Evolutionary conservation across 1,140 invertebrate genomes (phyloP), one percentile per base, ranked within the genome.

Genomic region (Brachionus manjavacas): DNA sequence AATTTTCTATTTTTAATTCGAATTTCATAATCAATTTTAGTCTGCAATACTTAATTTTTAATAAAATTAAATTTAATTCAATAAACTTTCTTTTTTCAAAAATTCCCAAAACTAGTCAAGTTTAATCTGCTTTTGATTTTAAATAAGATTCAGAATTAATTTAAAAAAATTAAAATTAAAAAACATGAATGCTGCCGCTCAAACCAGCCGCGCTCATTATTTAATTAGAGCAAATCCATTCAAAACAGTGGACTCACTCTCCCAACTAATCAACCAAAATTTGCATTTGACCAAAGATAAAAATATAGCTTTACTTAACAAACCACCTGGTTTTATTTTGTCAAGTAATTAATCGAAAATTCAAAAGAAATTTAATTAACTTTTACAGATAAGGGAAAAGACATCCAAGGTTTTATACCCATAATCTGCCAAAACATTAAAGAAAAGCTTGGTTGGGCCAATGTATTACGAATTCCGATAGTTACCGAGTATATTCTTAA

Each of bases 151-250:
- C 7, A 7, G 4, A 7, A 35, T 35, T 35, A 35, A 35, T 35
- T 46, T 46, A 14, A 14, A 46, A 14, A 46, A 46, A 14, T 46
- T 35, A 2, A 52, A 52, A 52, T 3, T 16, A 52, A 52, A 68
- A 72, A 72, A 72, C 20, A 76, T 76, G 72, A 76, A 76, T 49
- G 12, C 31, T 46, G 41, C 72, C 46, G 43, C 41, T 76, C 39
- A 76, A 49, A 12, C 2, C 46, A 49, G 25, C 20, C 72, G 43
- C 11, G 68, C 35, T 41, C 72, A 76, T 76, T 76, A 76, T 49
- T 23, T 76, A 11, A 3, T 76, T 16, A 1, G 43, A 52, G 39
- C 72, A 8, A 76, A 76, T 25, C 72, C 72, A 25, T 76, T 49
- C 25, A 76, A 76, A 76, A 76, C 72, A 49, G 16, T 76, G 11